Conservation (phyloP, 2,797 vertebrate species). For the Peromyscus eremicus region DNA sequence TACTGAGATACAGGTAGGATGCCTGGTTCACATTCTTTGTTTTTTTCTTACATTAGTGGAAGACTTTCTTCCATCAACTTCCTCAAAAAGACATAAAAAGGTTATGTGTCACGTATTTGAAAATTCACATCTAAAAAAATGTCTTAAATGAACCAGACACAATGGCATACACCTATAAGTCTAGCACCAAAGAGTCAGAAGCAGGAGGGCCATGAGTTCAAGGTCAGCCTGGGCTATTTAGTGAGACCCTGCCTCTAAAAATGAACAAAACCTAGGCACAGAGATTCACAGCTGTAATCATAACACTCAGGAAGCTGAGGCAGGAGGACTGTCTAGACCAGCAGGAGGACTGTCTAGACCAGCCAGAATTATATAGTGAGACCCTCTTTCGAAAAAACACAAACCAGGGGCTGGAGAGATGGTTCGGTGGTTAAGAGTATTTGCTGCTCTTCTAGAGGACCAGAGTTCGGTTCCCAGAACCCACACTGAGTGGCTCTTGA, state of each 20-base stretch:
- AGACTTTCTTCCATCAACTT: not conserved
- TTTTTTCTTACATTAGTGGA: not conserved
- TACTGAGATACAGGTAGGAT: not conserved
- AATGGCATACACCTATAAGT: not conserved
- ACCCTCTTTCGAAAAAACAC: not conserved
- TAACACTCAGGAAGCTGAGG: not conserved
- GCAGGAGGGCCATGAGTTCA: not conserved
- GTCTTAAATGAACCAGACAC: rapidly evolving
- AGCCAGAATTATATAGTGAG: not conserved
- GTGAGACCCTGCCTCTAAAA: not conserved
- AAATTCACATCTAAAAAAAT: not conserved
- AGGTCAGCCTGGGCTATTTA: not conserved
- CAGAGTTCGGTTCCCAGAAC: not conserved
- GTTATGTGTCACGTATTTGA: no score
- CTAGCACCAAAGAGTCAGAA: not conserved
- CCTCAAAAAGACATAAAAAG: not conserved
- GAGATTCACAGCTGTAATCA: not conserved
- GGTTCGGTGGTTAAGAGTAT: not conserved
- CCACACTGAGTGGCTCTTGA: not conserved
- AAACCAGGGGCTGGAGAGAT: not conserved
- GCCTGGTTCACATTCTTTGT: not conserved
- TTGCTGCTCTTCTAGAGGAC: not conserved
- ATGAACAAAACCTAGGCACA: not conserved
- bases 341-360: no score
- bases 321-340: not conserved